Conservation (phyloP, 2,888 invertebrate genomes). For the Pandemis corylana region DNA sequence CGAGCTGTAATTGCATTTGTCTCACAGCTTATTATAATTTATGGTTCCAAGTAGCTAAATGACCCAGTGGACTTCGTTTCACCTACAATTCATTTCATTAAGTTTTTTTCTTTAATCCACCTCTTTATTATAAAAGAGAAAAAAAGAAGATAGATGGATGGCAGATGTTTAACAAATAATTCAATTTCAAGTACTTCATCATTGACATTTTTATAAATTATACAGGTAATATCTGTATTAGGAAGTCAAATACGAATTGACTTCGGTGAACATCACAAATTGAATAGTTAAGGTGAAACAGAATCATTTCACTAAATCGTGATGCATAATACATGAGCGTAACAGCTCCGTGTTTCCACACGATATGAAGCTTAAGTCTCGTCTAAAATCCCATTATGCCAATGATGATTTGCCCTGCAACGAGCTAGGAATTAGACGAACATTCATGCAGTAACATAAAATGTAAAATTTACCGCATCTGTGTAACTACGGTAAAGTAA, state of each 20-base stretch:
- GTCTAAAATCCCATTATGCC: constrained; percentile 36
- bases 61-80: no score
- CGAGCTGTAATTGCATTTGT: neutral
- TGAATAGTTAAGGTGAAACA: constrained; percentile 37
- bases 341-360: constrained; percentile 53
- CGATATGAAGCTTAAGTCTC: constrained; percentile 54
- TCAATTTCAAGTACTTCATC: no score
- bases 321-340: constrained; percentile 59
- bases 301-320: constrained; percentile 38
- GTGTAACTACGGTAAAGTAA: constrained; percentile 29
- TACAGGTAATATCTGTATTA: no score
- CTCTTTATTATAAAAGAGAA: no score
- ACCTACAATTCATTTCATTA: no score
- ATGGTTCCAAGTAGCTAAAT: neutral
- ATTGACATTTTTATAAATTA: no score
- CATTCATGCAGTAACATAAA: constrained; percentile 38
- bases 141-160: no score
- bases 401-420: constrained; percentile 38
- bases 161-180: no score
- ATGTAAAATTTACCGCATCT: constrained; percentile 36
- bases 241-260: constrained; percentile 7
- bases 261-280: constrained; percentile 18
- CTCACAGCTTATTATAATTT: neutral
- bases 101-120: no score
- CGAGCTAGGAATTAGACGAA: constrained; percentile 35